Conservation (phyloP, 2,113 vertebrate genomes). For the Panthera leo region DNA sequence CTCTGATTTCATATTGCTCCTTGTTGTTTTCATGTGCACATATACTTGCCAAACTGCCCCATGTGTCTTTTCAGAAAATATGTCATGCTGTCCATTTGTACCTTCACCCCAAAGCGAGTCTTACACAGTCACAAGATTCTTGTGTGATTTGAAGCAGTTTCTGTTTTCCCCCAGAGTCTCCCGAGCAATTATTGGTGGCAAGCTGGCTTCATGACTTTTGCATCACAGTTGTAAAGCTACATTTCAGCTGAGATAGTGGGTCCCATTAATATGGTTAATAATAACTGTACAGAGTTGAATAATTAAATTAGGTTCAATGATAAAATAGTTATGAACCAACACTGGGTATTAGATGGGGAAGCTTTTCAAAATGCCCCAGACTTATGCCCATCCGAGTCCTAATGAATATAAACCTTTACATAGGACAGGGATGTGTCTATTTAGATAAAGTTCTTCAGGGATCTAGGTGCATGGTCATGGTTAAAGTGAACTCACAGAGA, state of each 20-base stretch:
- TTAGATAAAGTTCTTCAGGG: not conserved
- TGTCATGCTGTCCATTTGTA: accelerated
- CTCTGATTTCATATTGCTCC: not conserved
- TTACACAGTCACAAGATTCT: not conserved
- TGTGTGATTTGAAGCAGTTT: not conserved
- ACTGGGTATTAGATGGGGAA: not conserved
- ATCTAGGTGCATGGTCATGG: not conserved
- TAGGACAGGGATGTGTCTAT: not conserved
- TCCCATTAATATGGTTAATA: not conserved
- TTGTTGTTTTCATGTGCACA: not conserved
- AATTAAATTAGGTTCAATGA: not conserved
- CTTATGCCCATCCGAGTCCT: not conserved
- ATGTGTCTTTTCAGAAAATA: not conserved
- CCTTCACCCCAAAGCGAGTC: not conserved
- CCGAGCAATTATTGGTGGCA: not conserved
- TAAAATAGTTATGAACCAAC: constrained; percentile 1
- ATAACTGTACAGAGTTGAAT: not conserved
- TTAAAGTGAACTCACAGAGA: not conserved
- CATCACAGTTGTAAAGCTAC: not conserved
- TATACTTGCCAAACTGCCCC: not conserved
- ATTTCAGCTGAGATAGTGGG: not conserved
- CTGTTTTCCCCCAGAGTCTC: not conserved
- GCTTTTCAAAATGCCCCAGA: not conserved
- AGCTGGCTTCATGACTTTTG: not conserved
- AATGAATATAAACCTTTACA: not conserved